phyloP scores from a whole-genome alignment of 2,797 vertebrate species.

The Sebastes reedi region DNA sequence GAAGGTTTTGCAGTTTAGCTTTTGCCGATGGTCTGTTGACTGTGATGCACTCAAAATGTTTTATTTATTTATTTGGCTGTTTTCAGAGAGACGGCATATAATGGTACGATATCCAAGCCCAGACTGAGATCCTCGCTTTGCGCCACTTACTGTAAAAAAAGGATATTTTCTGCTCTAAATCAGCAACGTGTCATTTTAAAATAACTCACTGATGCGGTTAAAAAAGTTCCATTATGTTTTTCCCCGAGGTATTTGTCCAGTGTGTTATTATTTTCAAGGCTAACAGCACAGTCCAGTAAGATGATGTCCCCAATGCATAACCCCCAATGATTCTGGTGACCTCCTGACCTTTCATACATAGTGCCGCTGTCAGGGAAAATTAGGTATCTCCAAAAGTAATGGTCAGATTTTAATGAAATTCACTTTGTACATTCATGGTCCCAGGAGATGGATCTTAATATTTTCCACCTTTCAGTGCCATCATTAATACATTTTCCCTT shows the following conservation, averaged over 20 bases:
- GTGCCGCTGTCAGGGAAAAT: background rate
- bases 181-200: constrained; percentile 1
- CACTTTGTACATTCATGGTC: background rate
- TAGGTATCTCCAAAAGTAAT: background rate
- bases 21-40: constrained; percentile 16
- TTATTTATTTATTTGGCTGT: constrained; percentile 4
- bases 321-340: background rate
- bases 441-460: background rate
- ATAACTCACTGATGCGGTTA: background rate
- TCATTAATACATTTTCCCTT: background rate
- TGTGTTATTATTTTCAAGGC: background rate
- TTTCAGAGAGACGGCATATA: background rate
- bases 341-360: background rate
- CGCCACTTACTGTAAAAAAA: background rate
- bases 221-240: background rate
- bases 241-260: background rate
- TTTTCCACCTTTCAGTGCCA: background rate
- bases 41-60: constrained; percentile 8
- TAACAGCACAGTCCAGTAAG: background rate
- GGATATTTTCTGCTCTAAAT: constrained; percentile 10
- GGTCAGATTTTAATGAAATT: background rate
- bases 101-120: background rate
- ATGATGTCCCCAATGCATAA: background rate
- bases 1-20: constrained; percentile 3
- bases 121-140: background rate